phyloP scores from a whole-genome alignment of 2,113 vertebrate genomes.

The Jacana jacana region DNA sequence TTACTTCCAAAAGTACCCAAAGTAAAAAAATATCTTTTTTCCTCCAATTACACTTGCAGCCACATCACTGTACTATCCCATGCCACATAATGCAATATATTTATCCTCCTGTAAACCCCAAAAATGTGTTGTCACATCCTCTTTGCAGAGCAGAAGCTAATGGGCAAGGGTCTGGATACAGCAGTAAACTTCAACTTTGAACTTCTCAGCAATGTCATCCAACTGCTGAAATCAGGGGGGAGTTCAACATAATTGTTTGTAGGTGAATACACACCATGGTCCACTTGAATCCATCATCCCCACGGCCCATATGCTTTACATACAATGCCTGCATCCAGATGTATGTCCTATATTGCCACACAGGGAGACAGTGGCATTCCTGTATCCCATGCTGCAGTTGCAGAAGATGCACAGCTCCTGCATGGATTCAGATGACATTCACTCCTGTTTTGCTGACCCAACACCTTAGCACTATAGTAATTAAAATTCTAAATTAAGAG shows the following conservation, averaged over 20 bases:
- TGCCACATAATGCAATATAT: background rate
- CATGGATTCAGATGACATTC: background rate
- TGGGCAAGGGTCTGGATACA: background rate
- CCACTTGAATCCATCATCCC: background rate
- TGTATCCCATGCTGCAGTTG: background rate
- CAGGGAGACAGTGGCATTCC: background rate
- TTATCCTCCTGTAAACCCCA: background rate
- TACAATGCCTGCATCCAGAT: background rate
- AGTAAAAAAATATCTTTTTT: background rate
- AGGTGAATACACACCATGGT: background rate
- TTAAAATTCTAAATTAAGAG: background rate
- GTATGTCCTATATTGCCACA: background rate
- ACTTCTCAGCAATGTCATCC: background rate
- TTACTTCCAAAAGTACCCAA: background rate
- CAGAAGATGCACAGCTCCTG: background rate
- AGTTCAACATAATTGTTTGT: background rate
- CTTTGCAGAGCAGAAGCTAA: background rate
- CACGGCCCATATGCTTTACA: background rate
- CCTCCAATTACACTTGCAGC: background rate
- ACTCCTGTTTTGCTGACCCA: background rate
- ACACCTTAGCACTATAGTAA: background rate
- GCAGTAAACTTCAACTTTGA: background rate
- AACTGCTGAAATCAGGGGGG: background rate
- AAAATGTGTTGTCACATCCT: background rate
- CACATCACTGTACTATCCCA: background rate